phyloP scores from a whole-genome alignment of 92 coral and sea anemone species.

The Ricordea florida region DNA sequence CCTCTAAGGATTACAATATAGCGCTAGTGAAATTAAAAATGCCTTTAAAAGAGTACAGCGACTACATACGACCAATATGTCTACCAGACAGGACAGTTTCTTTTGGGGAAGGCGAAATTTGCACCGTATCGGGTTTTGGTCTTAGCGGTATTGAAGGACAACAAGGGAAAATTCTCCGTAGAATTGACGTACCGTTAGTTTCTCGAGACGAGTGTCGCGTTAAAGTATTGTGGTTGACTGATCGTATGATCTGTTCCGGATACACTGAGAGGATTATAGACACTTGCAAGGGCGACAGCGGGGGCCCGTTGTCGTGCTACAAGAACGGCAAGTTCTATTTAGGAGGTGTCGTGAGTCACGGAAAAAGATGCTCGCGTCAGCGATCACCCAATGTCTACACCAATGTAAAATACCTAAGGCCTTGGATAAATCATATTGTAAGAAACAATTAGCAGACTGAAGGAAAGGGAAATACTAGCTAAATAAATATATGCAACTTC shows the following conservation, averaged over 20 bases:
- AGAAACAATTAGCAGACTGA: slow-evolving; percentile 19
- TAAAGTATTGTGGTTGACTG: slow-evolving; percentile 10
- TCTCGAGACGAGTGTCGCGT: neutral
- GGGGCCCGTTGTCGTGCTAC: slow-evolving; percentile 49
- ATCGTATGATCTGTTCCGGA: slow-evolving; percentile 56
- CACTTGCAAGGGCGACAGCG: slow-evolving; percentile 65
- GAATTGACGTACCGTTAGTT: slow-evolving; percentile 41
- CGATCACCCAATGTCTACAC: slow-evolving; percentile 48
- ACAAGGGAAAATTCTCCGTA: slow-evolving; percentile 1
- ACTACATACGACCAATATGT: slow-evolving; percentile 48
- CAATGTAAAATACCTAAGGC: slow-evolving; percentile 33
- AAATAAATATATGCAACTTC: too few relatives aligned
- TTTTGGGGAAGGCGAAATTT: slow-evolving; percentile 26
- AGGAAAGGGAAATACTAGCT: too few relatives aligned
- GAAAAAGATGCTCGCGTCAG: slow-evolving; percentile 25
- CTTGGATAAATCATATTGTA: slow-evolving; percentile 29
- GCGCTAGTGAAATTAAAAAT: slow-evolving; percentile 40
- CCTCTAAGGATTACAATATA: slow-evolving; percentile 44
- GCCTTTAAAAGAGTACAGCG: slow-evolving; percentile 42
- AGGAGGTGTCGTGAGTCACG: slow-evolving; percentile 57
- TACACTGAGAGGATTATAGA: slow-evolving; percentile 26
- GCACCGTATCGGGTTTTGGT: slow-evolving; percentile 59
- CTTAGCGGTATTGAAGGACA: neutral
- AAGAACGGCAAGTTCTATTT: slow-evolving; percentile 35
- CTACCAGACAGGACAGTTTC: slow-evolving; percentile 31